Evolutionary conservation across 1,140 invertebrate genomes (phyloP), one percentile per base, ranked within the genome.

Genomic region (Diabrotica virgifera): DNA sequence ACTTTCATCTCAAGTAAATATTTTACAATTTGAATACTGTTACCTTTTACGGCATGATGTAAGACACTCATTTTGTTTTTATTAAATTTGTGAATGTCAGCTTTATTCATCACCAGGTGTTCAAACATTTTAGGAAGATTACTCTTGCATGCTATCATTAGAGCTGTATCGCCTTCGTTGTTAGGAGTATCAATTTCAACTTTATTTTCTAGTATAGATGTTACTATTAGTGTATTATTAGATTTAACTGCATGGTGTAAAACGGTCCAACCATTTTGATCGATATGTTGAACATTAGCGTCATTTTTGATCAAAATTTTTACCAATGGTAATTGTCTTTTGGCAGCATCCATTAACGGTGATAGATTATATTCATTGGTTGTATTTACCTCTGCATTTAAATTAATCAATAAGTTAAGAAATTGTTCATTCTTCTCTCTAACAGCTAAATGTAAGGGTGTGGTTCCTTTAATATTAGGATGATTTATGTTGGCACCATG

Each of bases 1-100:
- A 38, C 57, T 13, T 59, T 59, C 36, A 46, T 24, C 9, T 55
- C 53, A 10, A 59, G 12, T 13, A 59, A 37, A 8, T 40, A 9
- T 0, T 6, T 7, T n/a, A 59, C 36, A n/a, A 59, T 59, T 13
- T 37, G 37, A 14, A 40, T 9, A 46, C 46, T 8, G 10, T 59
- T 59, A 6, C 57, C 46, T 13, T 46, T 59, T 9, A 40, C 37
- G 10, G 57, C 57, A 40, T 59, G 36, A 59, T 59, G 57, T 59
- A 59, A 12, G n/a, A 38, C 36, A 6, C 36, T 59, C 36, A 36
- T 40, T 40, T 59, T 59, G 5, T 59, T 59, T 12, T 12, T 38
- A 59, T 59, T 38, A 12, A 6, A n/a, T 10, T 13, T 13, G 24
- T 59, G 38, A 13, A 40, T 14, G 12, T 59, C 38, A 12, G 57